phyloP scores from a whole-genome alignment of 2,113 vertebrate species.

The Gnathonemus echidnorhynchus region DNA sequence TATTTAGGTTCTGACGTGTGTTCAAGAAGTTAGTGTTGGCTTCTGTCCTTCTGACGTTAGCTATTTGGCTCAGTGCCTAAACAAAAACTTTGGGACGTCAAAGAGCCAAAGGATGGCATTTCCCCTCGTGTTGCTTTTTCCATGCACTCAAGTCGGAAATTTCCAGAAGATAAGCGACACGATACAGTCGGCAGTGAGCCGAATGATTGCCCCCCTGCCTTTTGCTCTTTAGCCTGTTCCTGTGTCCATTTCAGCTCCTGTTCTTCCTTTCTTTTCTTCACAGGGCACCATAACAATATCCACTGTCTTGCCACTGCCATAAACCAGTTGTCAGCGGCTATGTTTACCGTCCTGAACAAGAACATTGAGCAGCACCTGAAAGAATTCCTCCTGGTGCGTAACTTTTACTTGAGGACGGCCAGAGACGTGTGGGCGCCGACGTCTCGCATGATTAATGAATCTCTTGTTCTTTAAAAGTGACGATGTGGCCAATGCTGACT shows the following conservation, averaged over 20 bases:
- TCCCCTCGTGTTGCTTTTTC: slow-evolving; percentile 48
- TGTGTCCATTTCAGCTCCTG: background rate
- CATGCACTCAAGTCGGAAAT: slow-evolving; percentile 43
- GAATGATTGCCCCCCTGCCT: background rate
- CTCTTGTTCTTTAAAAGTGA: background rate
- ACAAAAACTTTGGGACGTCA: slow-evolving; percentile 41
- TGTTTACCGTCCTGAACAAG: slow-evolving; percentile 79
- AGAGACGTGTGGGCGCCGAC: too few relatives aligned
- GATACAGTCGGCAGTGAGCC: background rate
- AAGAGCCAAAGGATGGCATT: slow-evolving; percentile 42
- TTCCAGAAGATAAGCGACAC: background rate
- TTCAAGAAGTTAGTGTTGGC: slow-evolving; percentile 51
- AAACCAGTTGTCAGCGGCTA: slow-evolving; percentile 79
- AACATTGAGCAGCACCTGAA: slow-evolving; percentile 85
- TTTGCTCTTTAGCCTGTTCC: background rate
- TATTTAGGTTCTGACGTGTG: slow-evolving; percentile 48
- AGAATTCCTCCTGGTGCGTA: slow-evolving; percentile 81
- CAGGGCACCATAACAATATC: slow-evolving; percentile 84
- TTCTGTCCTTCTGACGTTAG: slow-evolving; percentile 38
- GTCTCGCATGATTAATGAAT: background rate
- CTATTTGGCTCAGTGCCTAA: slow-evolving; percentile 43
- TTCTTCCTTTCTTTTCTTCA: background rate
- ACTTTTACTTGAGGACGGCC: background rate
- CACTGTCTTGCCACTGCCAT: slow-evolving; percentile 82
- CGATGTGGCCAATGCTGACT: background rate